These are phyloP conservation scores for Ferdinandea cuprea DNA, from an alignment of 2,888 invertebrate species.

Conservation along the genomic window DNA sequence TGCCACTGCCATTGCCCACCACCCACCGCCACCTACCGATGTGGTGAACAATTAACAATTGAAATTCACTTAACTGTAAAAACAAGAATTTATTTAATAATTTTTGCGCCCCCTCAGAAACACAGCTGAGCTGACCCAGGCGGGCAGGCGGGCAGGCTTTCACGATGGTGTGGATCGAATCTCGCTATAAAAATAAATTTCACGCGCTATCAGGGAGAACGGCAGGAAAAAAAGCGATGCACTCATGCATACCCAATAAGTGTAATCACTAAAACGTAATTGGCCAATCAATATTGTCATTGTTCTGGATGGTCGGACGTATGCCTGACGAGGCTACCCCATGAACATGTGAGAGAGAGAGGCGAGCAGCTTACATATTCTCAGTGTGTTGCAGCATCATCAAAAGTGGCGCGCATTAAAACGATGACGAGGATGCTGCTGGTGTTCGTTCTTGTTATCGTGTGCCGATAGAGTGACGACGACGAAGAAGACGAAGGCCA, in stretches of 20 bases:
- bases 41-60: conserved; percentile 73
- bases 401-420: conserved; percentile 70
- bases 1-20: too few species aligned
- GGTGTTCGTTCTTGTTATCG: conserved; percentile 8
- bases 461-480: conserved; percentile 11
- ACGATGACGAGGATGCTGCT: conserved; percentile 42
- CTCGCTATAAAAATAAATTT: conserved; percentile 72
- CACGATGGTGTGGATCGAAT: conserved; percentile 19
- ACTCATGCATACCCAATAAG: conserved; percentile 77
- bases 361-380: conserved; percentile 12
- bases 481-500: conserved; percentile 1
- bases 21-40: conserved; percentile 36
- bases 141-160: not conserved
- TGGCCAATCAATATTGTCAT: conserved; percentile 83
- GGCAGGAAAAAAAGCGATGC: conserved; percentile 64
- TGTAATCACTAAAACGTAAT: conserved; percentile 80
- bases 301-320: conserved; percentile 76
- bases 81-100: conserved; percentile 75
- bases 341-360: not conserved
- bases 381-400: conserved; percentile 64
- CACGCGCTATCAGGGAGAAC: conserved; percentile 54
- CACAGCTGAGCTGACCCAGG: conserved; percentile 1
- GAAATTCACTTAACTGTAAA: conserved; percentile 74
- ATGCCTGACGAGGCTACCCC: conserved; percentile 58
- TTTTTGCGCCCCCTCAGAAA: conserved; percentile 60